Conservation (phyloP, 1,140 invertebrate genomes). For the Wiebesia pumilae region DNA sequence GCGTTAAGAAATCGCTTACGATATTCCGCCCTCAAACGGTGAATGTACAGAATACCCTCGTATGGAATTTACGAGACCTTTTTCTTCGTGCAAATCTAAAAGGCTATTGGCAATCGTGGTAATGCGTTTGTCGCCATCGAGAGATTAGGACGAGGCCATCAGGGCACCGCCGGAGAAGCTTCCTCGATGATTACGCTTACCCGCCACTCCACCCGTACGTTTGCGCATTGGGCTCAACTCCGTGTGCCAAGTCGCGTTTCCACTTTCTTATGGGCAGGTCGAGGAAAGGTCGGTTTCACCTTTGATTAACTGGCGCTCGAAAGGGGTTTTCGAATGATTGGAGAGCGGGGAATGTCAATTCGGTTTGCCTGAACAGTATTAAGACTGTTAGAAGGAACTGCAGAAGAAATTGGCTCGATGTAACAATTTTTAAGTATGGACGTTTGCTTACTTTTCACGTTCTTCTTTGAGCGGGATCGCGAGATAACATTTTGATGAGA, state of each 20-base stretch:
- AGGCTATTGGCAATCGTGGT: conserved; percentile 25
- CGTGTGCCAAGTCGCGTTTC: not conserved
- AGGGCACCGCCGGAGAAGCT: not conserved
- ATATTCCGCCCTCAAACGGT: not conserved
- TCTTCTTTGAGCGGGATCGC: too few relatives aligned
- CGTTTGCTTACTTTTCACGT: too few relatives aligned
- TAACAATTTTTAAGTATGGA: not conserved
- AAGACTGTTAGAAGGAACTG: not conserved
- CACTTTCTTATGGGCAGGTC: not conserved
- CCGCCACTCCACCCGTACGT: not conserved
- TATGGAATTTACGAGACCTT: not conserved
- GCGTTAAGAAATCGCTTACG: not conserved
- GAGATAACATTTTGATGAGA: too few relatives aligned
- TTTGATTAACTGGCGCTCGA: conserved; percentile 11
- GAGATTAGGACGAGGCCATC: not conserved
- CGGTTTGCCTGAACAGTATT: too few relatives aligned
- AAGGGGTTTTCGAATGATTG: not conserved
- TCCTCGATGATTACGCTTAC: conserved; percentile 12
- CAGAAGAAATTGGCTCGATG: not conserved
- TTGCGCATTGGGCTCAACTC: not conserved
- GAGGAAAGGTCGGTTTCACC: not conserved
- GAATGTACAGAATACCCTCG: not conserved
- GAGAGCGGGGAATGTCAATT: not conserved
- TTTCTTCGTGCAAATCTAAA: not conserved
- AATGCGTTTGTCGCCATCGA: conserved; percentile 13